Evolutionary conservation across 2,113 vertebrate genomes (phyloP).

Genomic region (Heterotilapia buettikoferi): DNA sequence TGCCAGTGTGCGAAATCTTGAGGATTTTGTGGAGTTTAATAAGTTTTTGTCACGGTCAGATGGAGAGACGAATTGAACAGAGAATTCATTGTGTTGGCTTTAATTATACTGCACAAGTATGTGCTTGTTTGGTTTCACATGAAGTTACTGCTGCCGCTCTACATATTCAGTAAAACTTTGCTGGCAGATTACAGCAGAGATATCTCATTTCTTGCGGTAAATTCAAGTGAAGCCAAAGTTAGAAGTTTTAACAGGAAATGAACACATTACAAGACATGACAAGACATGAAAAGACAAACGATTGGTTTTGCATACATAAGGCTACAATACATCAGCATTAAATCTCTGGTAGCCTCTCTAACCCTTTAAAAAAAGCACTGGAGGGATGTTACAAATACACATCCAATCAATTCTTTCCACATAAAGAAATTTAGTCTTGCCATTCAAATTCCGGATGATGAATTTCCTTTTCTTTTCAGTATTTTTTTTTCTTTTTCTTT

Average conservation of each 20-base stretch:
- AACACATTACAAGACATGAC: neutral
- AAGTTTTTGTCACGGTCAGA: constrained; percentile 20
- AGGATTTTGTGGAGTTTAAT: neutral
- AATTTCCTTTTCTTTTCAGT: neutral
- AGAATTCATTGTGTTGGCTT: constrained; percentile 10
- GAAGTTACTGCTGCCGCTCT: neutral
- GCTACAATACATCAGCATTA: neutral
- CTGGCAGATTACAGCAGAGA: neutral
- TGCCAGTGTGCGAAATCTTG: neutral
- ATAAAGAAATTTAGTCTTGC: neutral
- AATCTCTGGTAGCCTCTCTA: neutral
- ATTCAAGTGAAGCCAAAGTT: neutral
- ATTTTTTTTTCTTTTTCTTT: neutral
- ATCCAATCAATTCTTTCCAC: neutral
- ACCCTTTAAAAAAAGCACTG: neutral
- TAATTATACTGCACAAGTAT: constrained; percentile 21
- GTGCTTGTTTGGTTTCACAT: constrained; percentile 9
- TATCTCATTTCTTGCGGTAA: neutral
- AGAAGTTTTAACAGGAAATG: neutral
- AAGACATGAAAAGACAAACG: neutral
- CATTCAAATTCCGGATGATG: neutral
- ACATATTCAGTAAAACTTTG: neutral
- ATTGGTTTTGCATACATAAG: neutral
- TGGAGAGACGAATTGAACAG: constrained; percentile 9
- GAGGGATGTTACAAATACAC: neutral